phyloP scores from a whole-genome alignment of 2,113 vertebrate genomes.

The Microtus montanus region DNA sequence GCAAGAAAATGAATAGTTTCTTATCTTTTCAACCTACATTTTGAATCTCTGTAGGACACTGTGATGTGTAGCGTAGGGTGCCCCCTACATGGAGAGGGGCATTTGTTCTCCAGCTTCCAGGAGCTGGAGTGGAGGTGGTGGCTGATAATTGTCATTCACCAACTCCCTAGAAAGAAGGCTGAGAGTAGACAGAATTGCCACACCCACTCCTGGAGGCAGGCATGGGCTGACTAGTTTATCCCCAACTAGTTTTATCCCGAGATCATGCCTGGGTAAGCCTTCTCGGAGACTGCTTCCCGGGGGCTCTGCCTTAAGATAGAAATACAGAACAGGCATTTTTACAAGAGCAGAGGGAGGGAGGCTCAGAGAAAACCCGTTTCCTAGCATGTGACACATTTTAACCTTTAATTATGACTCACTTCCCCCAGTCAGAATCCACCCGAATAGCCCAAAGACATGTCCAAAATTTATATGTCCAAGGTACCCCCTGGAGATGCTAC shows the following conservation, averaged over 20 bases:
- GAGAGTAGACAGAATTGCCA: not conserved
- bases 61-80: accelerated
- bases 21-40: not conserved
- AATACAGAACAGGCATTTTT: not conserved
- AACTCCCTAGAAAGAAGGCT: not conserved
- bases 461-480: not conserved
- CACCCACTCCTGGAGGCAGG: not conserved
- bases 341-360: not conserved
- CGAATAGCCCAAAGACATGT: not conserved
- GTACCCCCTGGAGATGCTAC: not conserved
- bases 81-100: not conserved
- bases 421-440: not conserved
- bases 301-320: not conserved
- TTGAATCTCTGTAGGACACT: not conserved
- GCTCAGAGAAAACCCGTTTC: not conserved
- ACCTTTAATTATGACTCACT: not conserved
- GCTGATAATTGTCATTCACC: not conserved
- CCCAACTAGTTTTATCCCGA: not conserved
- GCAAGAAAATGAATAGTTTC: not conserved
- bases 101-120: not conserved
- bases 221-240: not conserved
- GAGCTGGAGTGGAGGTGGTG: accelerated
- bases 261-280: accelerated
- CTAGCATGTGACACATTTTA: not conserved
- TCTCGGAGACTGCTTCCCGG: not conserved